Evolutionary conservation across 2,888 invertebrate species (phyloP).

Genomic region (Choristoneura rosaceana): DNA sequence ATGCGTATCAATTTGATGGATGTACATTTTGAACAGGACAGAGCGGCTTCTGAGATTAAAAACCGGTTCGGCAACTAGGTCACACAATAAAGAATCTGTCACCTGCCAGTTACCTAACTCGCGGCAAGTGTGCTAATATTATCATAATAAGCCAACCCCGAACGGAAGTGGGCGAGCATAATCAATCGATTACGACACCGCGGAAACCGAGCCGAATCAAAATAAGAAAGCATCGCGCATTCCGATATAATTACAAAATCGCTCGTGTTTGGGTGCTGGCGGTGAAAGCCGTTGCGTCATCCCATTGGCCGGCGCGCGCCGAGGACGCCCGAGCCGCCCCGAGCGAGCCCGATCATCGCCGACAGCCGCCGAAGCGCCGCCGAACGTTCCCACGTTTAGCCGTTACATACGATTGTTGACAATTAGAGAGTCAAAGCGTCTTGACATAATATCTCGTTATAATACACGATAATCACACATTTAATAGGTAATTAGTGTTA

Average conservation of each 20-base stretch:
- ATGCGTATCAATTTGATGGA: not conserved
- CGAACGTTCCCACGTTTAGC: conserved; percentile 44
- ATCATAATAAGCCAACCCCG: conserved; percentile 49
- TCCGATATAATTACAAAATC: conserved; percentile 78
- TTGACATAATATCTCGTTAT: conserved; percentile 46
- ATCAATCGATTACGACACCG: conserved; percentile 56
- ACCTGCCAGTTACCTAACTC: conserved; percentile 31
- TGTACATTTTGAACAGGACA: not conserved
- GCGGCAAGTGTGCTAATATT: conserved; percentile 36
- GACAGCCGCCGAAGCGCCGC: conserved; percentile 6
- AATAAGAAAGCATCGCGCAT: conserved; percentile 80
- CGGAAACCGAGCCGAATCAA: conserved; percentile 72
- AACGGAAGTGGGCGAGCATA: conserved; percentile 69
- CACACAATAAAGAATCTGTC: conserved; percentile 35
- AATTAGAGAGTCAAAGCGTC: conserved; percentile 44
- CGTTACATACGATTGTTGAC: conserved; percentile 47
- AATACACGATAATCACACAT: conserved; percentile 33
- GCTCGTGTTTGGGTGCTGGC: conserved; percentile 56
- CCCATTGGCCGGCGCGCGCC: conserved; percentile 44
- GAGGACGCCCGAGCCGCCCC: conserved; percentile 17
- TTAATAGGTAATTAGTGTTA: conserved; percentile 44
- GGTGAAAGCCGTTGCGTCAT: conserved; percentile 80
- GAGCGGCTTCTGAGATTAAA: not conserved
- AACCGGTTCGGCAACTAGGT: conserved; percentile 30
- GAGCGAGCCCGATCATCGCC: conserved; percentile 15